Base-by-base conservation (phyloP, 1,140 invertebrate species). In the Trichonephila clavata region DNA sequence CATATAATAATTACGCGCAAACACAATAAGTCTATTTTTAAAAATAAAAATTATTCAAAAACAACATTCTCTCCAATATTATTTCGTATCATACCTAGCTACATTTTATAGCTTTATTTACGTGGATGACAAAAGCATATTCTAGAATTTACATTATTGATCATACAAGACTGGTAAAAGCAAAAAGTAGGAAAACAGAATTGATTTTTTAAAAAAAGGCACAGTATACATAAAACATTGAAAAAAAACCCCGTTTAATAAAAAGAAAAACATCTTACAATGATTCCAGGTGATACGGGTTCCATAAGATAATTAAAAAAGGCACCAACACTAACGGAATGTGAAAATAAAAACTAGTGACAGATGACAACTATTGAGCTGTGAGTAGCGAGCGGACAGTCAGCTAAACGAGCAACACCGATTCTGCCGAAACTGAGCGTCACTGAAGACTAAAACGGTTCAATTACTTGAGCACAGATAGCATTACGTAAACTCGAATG, bases 221-320 rank as follows among this genome's bases (percentile, higher is more conserved):
- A 39, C 32, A 3, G 32, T 4, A 39, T 39, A 39, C 50, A 50
- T 7, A 8, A 10, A 50, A 10, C 4, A 39, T 39, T 39, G 32
- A 10, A 50, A 10, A 10, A 10, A 50, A 50, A 50, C 7, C 7
- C 10, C 50, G 10, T 14, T 57, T 24, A 57, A 83, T 27, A 24
- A 6, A 13, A 18, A 32, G 6, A 61, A 61, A 57, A 63, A 32
- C 24, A 57, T 60, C 91, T 92, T 92, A 92, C 91, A 59, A 92
- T 86, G 43, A 92, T 92, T 60, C 91, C 91, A 27, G 91, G 91
- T 61, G 91, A 92, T 27, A 59, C 83, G 77, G 91, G 91, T 60
- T 92, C 91, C 91, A 92, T 92, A 57, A 60, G 63, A 77, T 24
- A 77, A 77, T 71, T 57, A 68, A 68, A 68, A 68, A 68, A 68